phyloP scores from a whole-genome alignment of 1,140 invertebrate species.

The Trichonephila clavata region DNA sequence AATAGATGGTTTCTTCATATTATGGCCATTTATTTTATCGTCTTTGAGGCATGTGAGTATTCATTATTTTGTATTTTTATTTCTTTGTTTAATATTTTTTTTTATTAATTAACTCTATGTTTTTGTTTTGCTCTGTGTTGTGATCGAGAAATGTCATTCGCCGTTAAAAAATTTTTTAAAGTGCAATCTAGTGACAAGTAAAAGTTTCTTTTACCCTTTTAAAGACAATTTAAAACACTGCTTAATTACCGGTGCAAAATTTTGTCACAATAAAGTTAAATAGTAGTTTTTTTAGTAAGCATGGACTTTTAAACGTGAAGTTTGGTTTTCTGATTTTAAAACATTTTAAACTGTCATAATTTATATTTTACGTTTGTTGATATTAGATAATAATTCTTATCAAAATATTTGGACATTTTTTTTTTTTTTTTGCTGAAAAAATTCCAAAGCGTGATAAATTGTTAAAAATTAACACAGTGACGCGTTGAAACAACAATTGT shows the following conservation, averaged over 20 bases:
- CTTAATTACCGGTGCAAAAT: too few relatives aligned
- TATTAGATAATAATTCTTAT: too few relatives aligned
- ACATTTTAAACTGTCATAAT: too few relatives aligned
- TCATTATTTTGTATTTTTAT: neutral
- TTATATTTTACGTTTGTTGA: too few relatives aligned
- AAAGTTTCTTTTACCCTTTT: neutral
- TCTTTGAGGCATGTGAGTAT: slow-evolving; percentile 60
- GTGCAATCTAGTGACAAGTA: neutral
- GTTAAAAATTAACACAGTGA: neutral
- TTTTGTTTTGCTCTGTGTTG: neutral
- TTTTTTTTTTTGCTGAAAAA: too few relatives aligned
- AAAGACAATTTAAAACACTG: too few relatives aligned
- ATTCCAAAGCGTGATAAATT: neutral
- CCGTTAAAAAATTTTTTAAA: neutral
- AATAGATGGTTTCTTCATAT: slow-evolving; percentile 11
- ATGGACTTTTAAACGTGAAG: too few relatives aligned
- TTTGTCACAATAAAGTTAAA: too few relatives aligned
- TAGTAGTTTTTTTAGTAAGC: too few relatives aligned
- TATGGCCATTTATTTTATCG: slow-evolving; percentile 38
- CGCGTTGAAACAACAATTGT: neutral
- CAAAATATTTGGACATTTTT: too few relatives aligned
- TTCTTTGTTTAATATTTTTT: neutral
- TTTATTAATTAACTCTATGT: too few relatives aligned
- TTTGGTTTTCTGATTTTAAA: too few relatives aligned
- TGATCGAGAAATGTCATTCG: neutral